Evolutionary conservation across 2,888 invertebrate genomes (phyloP).

Genomic region (Tetropium fuscum): DNA sequence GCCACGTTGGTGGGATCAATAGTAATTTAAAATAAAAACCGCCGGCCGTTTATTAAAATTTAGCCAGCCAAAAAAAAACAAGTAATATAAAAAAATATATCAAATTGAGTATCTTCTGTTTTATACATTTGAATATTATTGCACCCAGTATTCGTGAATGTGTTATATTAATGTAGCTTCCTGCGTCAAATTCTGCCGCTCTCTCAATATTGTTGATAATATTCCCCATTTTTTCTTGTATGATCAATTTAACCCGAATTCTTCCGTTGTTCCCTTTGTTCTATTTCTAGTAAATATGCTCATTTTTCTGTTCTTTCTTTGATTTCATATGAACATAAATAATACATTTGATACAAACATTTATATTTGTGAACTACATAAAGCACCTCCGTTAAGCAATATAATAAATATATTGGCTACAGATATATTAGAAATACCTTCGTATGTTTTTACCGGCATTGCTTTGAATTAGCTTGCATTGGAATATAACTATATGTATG

Average conservation of each 20-base stretch:
- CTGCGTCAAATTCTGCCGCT: too few species aligned
- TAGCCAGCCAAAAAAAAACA: background rate
- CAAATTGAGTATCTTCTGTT: background rate
- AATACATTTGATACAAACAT: background rate
- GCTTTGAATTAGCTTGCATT: too few species aligned
- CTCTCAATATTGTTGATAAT: slow-evolving; percentile 10
- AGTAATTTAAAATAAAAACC: too few species aligned
- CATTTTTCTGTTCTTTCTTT: slow-evolving; percentile 3
- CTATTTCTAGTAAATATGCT: background rate
- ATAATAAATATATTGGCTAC: too few species aligned
- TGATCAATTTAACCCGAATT: slow-evolving; percentile 16
- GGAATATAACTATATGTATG: too few species aligned
- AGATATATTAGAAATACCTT: too few species aligned
- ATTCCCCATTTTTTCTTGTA: slow-evolving; percentile 5
- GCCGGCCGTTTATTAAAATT: too few species aligned
- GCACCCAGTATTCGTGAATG: too few species aligned
- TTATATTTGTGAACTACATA: background rate
- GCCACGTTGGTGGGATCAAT: too few species aligned
- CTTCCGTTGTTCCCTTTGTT: background rate
- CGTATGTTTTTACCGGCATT: too few species aligned
- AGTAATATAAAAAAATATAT: background rate
- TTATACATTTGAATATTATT: background rate
- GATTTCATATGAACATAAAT: slow-evolving; percentile 11
- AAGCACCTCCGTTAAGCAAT: too few species aligned
- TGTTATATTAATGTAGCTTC: too few species aligned